phyloP scores from a whole-genome alignment of 2,797 vertebrate genomes.

The Halcyon chelicuti region DNA sequence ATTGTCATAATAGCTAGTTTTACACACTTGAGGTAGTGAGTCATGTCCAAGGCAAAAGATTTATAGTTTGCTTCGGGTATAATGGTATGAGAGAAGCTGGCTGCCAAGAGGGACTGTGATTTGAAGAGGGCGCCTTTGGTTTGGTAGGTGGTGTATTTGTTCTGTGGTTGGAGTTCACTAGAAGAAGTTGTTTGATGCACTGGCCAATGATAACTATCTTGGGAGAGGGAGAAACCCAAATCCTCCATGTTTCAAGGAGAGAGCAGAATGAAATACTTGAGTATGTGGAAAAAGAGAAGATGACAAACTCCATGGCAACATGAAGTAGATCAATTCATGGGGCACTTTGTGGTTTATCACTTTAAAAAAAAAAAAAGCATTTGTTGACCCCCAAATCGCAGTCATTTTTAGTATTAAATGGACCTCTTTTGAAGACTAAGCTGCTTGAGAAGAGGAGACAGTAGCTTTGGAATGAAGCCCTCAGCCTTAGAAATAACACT shows the following conservation, averaged over 20 bases:
- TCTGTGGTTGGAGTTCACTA: slow-evolving; percentile 64
- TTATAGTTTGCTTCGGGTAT: slow-evolving; percentile 46
- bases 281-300: slow-evolving; percentile 21
- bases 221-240: slow-evolving; percentile 62
- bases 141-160: slow-evolving; percentile 72
- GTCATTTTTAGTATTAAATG: slow-evolving; percentile 36
- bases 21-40: background rate
- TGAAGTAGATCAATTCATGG: slow-evolving; percentile 39
- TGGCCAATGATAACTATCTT: slow-evolving; percentile 66
- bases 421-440: slow-evolving; percentile 50
- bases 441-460: slow-evolving; percentile 49
- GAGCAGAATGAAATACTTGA: slow-evolving; percentile 53
- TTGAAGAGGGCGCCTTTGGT: slow-evolving; percentile 72
- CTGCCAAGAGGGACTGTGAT: slow-evolving; percentile 65
- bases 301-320: slow-evolving; percentile 13
- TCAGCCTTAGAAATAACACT: slow-evolving; percentile 18
- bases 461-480: slow-evolving; percentile 36
- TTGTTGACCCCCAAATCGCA: slow-evolving; percentile 18
- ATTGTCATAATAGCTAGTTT: background rate
- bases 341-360: slow-evolving; percentile 70
- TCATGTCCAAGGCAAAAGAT: slow-evolving; percentile 54
- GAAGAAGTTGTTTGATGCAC: slow-evolving; percentile 61
- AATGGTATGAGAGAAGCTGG: slow-evolving; percentile 32
- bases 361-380: slow-evolving; percentile 55
- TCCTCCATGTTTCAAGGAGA: slow-evolving; percentile 53